Conservation (phyloP, 2,113 vertebrate species). For the Etheostoma spectabile region DNA sequence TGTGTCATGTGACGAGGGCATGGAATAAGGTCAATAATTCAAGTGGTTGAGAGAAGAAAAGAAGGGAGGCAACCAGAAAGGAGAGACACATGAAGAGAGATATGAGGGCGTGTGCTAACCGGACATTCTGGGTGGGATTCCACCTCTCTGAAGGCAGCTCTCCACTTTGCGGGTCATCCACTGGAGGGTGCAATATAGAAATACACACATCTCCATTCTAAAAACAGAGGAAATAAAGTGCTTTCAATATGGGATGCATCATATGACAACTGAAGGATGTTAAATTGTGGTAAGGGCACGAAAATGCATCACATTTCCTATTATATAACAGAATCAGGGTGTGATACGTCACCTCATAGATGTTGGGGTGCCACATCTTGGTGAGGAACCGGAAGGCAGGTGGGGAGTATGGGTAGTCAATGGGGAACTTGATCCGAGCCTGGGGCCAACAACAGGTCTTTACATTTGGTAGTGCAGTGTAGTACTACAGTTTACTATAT, state of each 20-base stretch:
- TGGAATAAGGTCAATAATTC: slow-evolving; percentile 14
- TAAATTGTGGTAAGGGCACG: background rate
- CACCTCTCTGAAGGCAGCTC: slow-evolving; percentile 97
- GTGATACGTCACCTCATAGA: slow-evolving; percentile 90
- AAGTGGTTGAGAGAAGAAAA: slow-evolving; percentile 15
- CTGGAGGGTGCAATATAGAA: slow-evolving; percentile 96
- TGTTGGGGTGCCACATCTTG: slow-evolving; percentile 99
- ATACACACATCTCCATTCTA: slow-evolving; percentile 98
- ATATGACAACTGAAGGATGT: background rate
- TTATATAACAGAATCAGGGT: background rate
- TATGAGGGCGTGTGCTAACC: slow-evolving; percentile 81
- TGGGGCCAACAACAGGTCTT: slow-evolving; percentile 65
- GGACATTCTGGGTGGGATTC: slow-evolving; percentile 98
- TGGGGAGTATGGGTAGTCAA: slow-evolving; percentile 97
- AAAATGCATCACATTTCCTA: background rate
- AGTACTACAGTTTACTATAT: background rate
- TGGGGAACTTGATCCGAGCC: slow-evolving; percentile 96
- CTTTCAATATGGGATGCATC: background rate
- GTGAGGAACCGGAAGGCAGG: slow-evolving; percentile 97
- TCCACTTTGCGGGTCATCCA: slow-evolving; percentile 97
- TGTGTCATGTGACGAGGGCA: slow-evolving; percentile 45
- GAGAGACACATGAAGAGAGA: slow-evolving; percentile 10
- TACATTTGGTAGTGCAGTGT: background rate
- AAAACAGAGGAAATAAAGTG: slow-evolving; percentile 8
- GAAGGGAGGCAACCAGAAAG: too few relatives aligned